Base-by-base conservation (phyloP, 1,140 invertebrate species). In the Habropoda laboriosa region DNA sequence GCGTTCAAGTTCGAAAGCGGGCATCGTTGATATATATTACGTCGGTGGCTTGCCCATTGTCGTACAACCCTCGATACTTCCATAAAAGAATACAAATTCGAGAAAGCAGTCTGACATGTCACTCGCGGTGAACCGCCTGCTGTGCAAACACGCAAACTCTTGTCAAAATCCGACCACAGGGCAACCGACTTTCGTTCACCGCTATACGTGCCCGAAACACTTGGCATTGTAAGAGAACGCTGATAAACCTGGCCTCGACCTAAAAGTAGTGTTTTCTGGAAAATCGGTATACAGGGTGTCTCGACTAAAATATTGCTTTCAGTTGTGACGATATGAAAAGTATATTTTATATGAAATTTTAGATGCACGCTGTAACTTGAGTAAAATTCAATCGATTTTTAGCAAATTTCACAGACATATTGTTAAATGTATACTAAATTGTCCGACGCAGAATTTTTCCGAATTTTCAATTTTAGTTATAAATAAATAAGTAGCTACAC, bases 51-150 rank as follows among this genome's bases (percentile, higher is more conserved):
- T 42, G 32, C 30, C 74, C 45, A 77, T 86, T 85, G 80, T 82
- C 55, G 32, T 24, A 24, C 2, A 47, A 13, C 40, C 55, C 47
- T 38, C 32, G 38, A 58, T 51, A 57, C 42, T 53, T n/a, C 38
- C 35, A 71, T 80, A 83, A 79, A 85, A 87, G 77, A 87, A 87
- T 87, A 87, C 55, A 77, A 87, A 85, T 83, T 87, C 64, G 70
- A 77, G 74, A 81, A 81, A 80, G 82, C 66, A 63, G 77, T 8
- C 60, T 79, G 77, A 74, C 78, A 72, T 67, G 86, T 86, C 80
- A 71, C 61, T 82, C 70, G 61, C 70, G 47, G 6, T 49, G 51
- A 85, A 66, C 64, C 77, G 42, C 86, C 86, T 85, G 86, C 86
- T 88, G 86, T 83, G 78, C 81, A 88, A 87, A 88, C 80, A 87